Base-by-base conservation (phyloP, 2,888 invertebrate genomes). In the Neoscelio sp. region DNA sequence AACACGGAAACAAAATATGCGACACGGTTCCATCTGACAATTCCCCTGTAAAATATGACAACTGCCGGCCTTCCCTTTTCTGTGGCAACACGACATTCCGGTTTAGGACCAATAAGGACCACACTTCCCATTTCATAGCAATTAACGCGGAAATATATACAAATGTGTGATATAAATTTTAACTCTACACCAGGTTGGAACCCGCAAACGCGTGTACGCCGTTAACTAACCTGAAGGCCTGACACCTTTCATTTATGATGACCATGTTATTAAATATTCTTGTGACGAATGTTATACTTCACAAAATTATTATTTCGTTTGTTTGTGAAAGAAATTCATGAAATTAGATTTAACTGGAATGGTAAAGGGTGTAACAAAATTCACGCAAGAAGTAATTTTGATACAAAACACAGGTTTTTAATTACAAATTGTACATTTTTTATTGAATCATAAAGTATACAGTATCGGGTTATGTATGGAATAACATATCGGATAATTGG, bases 71-170 rank as follows among this genome's bases (percentile, higher is more conserved):
- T 15, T 20, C 20, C 48, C 42, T 50, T 76, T 62, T 70, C 28
- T 56, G 30, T 20, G 1, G 7, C 8, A 28, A 56, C 54, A 42
- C 38, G 35, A 54, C 30, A 54, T 54, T 44, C 42, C 10, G 23
- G 26, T 23, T 38, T 44, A 35, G 33, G 35, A 26, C 13, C 46
- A 23, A 67, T 23, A 64, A 48, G 35, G 23, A 38, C 46, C 6
- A 26, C 26, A 28, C 50, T 50, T 54, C 74, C 73, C 78, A 80
- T 82, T 82, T 83, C 80, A 81, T 80, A 83, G 75, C 84, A 84
- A 85, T 85, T 85, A 85, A 82, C 79, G 56, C 74, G 64, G 70
- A 70, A 83, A 85, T 85, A 82, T 83, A 83, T 85, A 85, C 82
- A 79, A 84, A 85, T 84, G 83, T 70, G 65, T 44, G 28, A 74